phyloP scores from a whole-genome alignment of 2,113 vertebrate species.

The Microtus richardsoni region DNA sequence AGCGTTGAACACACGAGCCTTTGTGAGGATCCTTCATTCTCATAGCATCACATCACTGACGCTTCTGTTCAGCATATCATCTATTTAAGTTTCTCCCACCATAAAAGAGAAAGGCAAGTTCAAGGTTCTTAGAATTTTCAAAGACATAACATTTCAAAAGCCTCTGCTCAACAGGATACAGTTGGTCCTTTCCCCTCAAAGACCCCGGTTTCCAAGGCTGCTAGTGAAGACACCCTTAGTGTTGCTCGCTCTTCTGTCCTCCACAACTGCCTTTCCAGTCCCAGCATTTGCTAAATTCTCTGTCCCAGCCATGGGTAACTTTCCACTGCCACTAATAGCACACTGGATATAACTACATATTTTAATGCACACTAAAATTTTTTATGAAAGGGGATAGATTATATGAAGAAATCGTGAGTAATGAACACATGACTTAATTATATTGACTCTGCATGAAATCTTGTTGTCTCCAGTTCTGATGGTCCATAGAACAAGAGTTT shows the following conservation, averaged over 20 bases:
- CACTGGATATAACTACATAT: background rate
- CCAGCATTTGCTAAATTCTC: background rate
- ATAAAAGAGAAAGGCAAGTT: constrained; percentile 32
- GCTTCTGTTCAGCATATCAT: background rate
- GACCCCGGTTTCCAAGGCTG: background rate
- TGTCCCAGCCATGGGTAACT: background rate
- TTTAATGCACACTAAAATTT: background rate
- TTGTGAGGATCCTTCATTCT: background rate
- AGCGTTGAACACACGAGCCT: background rate
- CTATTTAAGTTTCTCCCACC: background rate
- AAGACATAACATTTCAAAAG: background rate
- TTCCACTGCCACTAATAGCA: background rate
- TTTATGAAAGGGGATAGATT: background rate
- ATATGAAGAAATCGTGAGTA: constrained; percentile 11
- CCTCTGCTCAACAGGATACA: background rate
- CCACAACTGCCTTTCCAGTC: background rate
- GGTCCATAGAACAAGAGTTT: background rate
- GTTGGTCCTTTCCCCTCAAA: background rate
- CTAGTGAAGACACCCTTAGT: no score
- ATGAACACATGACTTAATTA: background rate
- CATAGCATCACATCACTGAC: background rate
- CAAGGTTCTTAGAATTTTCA: background rate
- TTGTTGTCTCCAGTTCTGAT: background rate
- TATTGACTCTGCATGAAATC: constrained; percentile 15
- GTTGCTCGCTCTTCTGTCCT: no score